Evolutionary conservation across 2,113 vertebrate species (phyloP), one percentile per base, ranked within the genome.

Genomic region (Urocynchramus pylzowi): DNA sequence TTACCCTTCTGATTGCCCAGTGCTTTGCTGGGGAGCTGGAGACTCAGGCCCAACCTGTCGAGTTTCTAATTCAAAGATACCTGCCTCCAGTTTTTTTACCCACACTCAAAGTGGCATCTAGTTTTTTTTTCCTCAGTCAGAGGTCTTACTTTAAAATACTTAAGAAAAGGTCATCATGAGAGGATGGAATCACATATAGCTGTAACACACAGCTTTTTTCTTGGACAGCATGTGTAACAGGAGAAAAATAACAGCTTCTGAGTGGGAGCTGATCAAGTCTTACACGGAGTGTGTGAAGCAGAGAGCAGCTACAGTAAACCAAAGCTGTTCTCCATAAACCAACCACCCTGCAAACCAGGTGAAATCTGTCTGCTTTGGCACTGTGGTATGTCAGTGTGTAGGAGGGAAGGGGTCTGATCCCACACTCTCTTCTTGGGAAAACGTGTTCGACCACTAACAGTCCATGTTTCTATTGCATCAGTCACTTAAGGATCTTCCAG

Each of bases 161-260:
- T 63, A 18, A 41, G 64, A 57, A 84, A 73, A 80, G 33, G 52
- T 91, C 69, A 44, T 84, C 2, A 31, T 75, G 45, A 84, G n/a
- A 93, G 67, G 71, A 74, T 33, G 3, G 24, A 45, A 86, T 73
- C 33, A 22, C 3, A 0, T 37, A 19, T 65, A 83, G n/a, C 59
- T 61, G 11, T 76, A 75, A 56, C 37, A n/a, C 19, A 37, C 49
- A 63, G 33, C 10, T 28, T 75, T 83, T 73, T 90, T 65, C 70
- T 76, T 71, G 60, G 61, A 33, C 37, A 47, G 37, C 21, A 39
- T 61, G 18, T 60, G 78, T 69, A 77, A 50, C n/a, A 69, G 45
- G 50, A 86, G 31, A 74, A 88, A 94, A 88, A 33, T 41, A 94
- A 77, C 96, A 92, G 90, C 90, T 95, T 92, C 92, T 96, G 37